These are phyloP conservation scores for Argyresthia albistria DNA, from an alignment of 2,888 invertebrate genomes.

Conservation along the genomic window DNA sequence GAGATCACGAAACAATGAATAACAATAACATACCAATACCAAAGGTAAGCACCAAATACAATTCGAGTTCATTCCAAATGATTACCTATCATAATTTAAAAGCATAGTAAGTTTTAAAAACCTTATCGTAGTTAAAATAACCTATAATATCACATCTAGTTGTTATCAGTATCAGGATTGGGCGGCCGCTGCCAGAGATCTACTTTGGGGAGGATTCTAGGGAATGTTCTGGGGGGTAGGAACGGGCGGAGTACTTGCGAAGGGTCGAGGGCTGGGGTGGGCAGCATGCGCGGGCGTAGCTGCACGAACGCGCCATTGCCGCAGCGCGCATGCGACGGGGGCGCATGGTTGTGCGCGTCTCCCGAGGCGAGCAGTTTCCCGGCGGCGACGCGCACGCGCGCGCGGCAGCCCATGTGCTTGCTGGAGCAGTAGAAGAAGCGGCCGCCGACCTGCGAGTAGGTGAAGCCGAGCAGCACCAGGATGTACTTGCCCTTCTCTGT, in stretches of 20 bases:
- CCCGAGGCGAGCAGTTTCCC: slow-evolving; percentile 54
- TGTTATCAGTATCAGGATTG: slow-evolving; percentile 36
- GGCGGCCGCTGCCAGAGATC: slow-evolving; percentile 49
- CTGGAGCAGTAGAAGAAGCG: slow-evolving; percentile 65
- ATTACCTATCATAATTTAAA: no score
- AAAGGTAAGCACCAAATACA: background rate
- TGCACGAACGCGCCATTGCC: slow-evolving; percentile 63
- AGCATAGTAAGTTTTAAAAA: no score
- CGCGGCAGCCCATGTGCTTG: slow-evolving; percentile 62
- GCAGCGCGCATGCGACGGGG: slow-evolving; percentile 61
- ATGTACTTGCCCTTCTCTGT: slow-evolving; percentile 65
- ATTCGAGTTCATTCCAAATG: no score
- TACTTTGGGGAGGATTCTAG: slow-evolving; percentile 53
- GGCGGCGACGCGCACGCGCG: slow-evolving; percentile 46
- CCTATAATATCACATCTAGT: background rate
- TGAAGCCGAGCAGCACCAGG: slow-evolving; percentile 56
- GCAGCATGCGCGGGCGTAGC: slow-evolving; percentile 41
- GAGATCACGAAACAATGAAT: background rate
- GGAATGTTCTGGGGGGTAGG: slow-evolving; percentile 23
- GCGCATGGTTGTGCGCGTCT: slow-evolving; percentile 56
- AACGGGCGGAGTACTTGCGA: slow-evolving; percentile 11
- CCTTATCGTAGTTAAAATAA: no score
- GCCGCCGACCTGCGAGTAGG: slow-evolving; percentile 65
- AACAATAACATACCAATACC: background rate
- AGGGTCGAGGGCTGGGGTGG: slow-evolving; percentile 23